These are phyloP conservation scores for Cassiopea andromeda DNA, from an alignment of 30 jellyfish, hydroid and myxozoan species.

Conservation along the genomic window DNA sequence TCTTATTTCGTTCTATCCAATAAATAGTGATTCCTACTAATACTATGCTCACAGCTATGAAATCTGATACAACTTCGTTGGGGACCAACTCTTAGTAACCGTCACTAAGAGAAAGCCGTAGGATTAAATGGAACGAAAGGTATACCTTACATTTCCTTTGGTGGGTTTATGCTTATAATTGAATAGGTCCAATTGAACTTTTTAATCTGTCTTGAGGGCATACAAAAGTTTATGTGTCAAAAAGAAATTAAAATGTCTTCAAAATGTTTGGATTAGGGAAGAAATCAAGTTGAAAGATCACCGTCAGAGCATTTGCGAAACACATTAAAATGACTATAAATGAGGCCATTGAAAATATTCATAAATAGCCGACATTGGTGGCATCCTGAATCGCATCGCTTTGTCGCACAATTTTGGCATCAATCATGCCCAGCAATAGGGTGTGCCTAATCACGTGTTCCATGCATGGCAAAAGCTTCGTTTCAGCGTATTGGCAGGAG, in stretches of 20 bases:
- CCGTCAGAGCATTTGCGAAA: conserved; percentile 5
- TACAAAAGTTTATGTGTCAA: conserved; percentile 11
- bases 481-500: too few relatives aligned
- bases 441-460: neutral
- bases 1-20: neutral
- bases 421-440: neutral
- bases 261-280: conserved; percentile 24
- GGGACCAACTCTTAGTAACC: conserved; percentile 8
- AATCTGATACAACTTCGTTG: conserved; percentile 33
- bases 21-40: neutral
- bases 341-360: neutral
- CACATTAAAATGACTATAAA: neutral
- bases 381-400: conserved; percentile 15
- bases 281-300: conserved; percentile 1
- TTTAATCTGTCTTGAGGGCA: conserved; percentile 50
- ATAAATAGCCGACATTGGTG: conserved; percentile 17
- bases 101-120: conserved; percentile 39
- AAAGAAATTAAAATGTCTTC: conserved; percentile 18
- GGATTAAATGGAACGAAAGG: conserved; percentile 21
- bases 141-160: conserved; percentile 28
- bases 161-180: conserved; percentile 20
- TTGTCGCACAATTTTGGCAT: neutral
- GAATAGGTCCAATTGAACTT: neutral
- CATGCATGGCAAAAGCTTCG: neutral
- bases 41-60: neutral